These are phyloP conservation scores for Nemotelus pantherinus DNA, from an alignment of 2,888 invertebrate genomes.

Conservation along the genomic window DNA sequence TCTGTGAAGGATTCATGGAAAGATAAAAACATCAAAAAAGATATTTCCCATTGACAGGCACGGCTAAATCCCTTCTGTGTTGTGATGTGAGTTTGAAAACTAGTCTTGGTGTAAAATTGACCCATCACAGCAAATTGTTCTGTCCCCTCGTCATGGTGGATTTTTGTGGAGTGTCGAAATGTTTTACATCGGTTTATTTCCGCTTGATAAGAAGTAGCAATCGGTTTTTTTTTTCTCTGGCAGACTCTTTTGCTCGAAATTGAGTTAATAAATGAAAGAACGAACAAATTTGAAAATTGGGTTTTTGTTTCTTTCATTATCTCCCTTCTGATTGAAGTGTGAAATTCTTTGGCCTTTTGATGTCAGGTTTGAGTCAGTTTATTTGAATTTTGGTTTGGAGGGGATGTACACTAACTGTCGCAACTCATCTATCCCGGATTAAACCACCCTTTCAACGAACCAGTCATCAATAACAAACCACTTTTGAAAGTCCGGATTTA, in stretches of 20 bases:
- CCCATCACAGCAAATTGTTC: conserved; percentile 25
- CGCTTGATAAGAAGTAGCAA: conserved; percentile 8
- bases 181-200: conserved; percentile 5
- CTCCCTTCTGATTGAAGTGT: conserved; percentile 1
- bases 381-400: background rate
- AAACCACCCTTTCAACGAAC: background rate
- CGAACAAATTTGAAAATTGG: conserved; percentile 5
- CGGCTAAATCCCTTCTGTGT: conserved; percentile 3
- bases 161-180: conserved; percentile 7
- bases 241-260: conserved; percentile 13
- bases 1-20: conserved; percentile 18
- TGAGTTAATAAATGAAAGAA: conserved; percentile 29
- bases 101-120: conserved; percentile 44
- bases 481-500: background rate
- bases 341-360: background rate
- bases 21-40: conserved; percentile 39
- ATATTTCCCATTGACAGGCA: conserved; percentile 25
- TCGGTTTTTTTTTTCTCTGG: background rate
- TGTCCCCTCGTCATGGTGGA: conserved; percentile 28
- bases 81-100: conserved; percentile 3
- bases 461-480: background rate
- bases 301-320: conserved; percentile 25
- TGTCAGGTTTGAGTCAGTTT: background rate
- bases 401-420: background rate
- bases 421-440: background rate